A percentile compares a stretch with the other conserved stretches of the same genome.
These are phyloP conservation scores for Tachystola acroxantha DNA, from an alignment of 2,888 invertebrate species.

Conservation along the genomic window DNA sequence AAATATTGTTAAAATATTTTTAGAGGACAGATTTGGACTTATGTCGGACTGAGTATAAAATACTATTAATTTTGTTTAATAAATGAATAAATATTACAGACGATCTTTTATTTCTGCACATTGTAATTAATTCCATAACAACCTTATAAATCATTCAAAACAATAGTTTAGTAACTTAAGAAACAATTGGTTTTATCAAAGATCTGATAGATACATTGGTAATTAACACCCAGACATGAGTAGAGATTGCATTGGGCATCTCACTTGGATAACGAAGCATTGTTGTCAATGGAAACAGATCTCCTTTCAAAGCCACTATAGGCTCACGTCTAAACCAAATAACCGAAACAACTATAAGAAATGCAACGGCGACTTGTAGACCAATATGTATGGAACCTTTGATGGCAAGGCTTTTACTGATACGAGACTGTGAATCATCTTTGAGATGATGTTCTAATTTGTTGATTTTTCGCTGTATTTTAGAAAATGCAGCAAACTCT, in stretches of 20 bases:
- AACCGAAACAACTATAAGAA: constrained; percentile 51
- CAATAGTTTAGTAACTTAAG: constrained; percentile 27
- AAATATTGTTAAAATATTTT: constrained; percentile 49
- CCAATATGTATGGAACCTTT: constrained; percentile 54
- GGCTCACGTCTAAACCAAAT: constrained; percentile 65
- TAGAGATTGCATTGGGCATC: constrained; percentile 61
- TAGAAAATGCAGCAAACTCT: constrained; percentile 79
- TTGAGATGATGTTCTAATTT: constrained; percentile 67
- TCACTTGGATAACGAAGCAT: constrained; percentile 61
- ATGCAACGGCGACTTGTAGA: constrained; percentile 46
- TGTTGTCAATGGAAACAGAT: constrained; percentile 58
- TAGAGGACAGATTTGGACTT: constrained; percentile 52
- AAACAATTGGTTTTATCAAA: constrained; percentile 52
- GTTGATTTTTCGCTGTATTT: constrained; percentile 77
- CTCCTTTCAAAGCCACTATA: constrained; percentile 53
- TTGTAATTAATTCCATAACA: no score
- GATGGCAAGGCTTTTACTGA: constrained; percentile 53
- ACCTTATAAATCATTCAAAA: no score
- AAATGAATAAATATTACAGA: constrained; percentile 20
- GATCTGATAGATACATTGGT: constrained; percentile 62
- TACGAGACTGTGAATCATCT: constrained; percentile 51
- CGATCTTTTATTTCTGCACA: constrained; percentile 15
- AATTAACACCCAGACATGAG: constrained; percentile 66
- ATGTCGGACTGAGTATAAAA: constrained; percentile 72
- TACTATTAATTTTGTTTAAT: constrained; percentile 62